Evolutionary conservation across 2,888 invertebrate genomes (phyloP), one percentile per base, ranked within the genome.

Genomic region (Orchesella flavescens): DNA sequence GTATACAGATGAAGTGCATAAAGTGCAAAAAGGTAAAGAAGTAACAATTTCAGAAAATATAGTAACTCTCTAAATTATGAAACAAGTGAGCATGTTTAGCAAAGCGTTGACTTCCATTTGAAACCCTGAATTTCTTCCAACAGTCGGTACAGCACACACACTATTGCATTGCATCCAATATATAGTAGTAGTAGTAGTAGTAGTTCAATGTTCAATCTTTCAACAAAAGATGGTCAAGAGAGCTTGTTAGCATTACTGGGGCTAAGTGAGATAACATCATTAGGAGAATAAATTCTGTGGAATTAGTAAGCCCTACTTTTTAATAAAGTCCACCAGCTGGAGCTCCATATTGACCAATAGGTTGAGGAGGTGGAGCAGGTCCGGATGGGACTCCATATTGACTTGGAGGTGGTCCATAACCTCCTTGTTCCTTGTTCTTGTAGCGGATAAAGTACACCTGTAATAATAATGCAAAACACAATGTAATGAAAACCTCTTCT

Each of bases 401-500:
- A 49, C 63, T 49, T 59, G 69, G 77, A 49, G 84, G 81, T 34
- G 84, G 73, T 21, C 80, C 80, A n/a, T 84, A 84, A 12, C 74
- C 78, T 10, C 63, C 63, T 24, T 76, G 61, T 68, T 84, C 61
- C 53, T 53, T 63, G 57, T 84, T 83, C 73, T 94, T 94, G 92
- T 94, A 94, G 88, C 94, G 93, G 93, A 94, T 96, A 93, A 96
- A 96, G 93, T 96, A 96, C 21, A 71, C 69, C 57, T 95, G 93
- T 95, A 96, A 93, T 96, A 96, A n/a, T n/a, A n/a, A n/a, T n/a
- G n/a, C n/a, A n/a, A n/a, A n/a, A n/a, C n/a, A n/a, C n/a, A n/a
- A n/a, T n/a, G n/a, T n/a, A n/a, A n/a, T n/a, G n/a, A n/a, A n/a
- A n/a, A n/a, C n/a, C n/a, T n/a, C n/a, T n/a, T n/a, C n/a, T n/a